A percentile compares a stretch with the other conserved stretches of the same genome.
phyloP scores from a whole-genome alignment of 1,140 invertebrate genomes.

The Tetramorium simillimum region DNA sequence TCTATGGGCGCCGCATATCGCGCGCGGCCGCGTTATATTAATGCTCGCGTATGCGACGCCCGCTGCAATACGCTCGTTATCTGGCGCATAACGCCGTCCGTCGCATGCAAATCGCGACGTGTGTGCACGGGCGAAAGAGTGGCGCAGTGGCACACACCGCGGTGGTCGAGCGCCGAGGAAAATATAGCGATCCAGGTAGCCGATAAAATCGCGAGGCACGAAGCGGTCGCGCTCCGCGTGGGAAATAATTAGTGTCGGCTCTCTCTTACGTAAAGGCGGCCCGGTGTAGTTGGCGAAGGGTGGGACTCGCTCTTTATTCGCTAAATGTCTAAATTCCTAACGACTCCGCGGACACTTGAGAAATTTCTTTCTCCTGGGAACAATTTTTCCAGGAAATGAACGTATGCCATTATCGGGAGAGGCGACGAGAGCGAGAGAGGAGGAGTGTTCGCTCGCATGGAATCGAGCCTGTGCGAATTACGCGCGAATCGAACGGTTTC shows the following conservation, averaged over 20 bases:
- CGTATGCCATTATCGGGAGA: not conserved
- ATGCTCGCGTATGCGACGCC: constrained; percentile 69
- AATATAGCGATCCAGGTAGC: constrained; percentile 68
- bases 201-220: constrained; percentile 70
- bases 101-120: constrained; percentile 73
- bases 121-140: constrained; percentile 55
- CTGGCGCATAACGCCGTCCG: constrained; percentile 71
- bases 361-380: not conserved
- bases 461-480: constrained; percentile 32
- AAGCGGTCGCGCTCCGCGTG: constrained; percentile 60
- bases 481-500: constrained; percentile 40
- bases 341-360: not conserved
- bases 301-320: constrained; percentile 23
- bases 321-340: constrained; percentile 45
- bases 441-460: constrained; percentile 39
- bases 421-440: constrained; percentile 17
- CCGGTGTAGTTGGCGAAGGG: constrained; percentile 11
- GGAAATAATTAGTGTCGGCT: constrained; percentile 65
- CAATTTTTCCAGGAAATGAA: constrained; percentile 33
- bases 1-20: constrained; percentile 70
- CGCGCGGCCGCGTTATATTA: constrained; percentile 64
- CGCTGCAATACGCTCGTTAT: constrained; percentile 69
- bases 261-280: constrained; percentile 35
- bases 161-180: constrained; percentile 51
- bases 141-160: constrained; percentile 49